Conservation (phyloP, 2,888 invertebrate genomes). For the Coremacera marginata region DNA sequence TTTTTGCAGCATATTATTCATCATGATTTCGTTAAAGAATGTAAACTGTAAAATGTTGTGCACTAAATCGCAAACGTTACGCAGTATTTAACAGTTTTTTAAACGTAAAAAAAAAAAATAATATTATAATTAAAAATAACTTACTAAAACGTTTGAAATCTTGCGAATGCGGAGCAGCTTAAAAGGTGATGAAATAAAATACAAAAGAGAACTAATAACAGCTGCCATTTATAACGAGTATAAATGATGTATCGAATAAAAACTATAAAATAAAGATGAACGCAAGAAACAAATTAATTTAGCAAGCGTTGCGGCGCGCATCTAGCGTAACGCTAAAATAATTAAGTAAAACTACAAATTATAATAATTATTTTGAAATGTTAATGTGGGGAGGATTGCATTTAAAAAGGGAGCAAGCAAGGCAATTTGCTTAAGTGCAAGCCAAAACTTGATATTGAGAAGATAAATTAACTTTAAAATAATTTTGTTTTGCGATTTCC, state of each 20-base stretch:
- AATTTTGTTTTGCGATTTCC: no score
- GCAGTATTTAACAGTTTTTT: slow-evolving; percentile 55
- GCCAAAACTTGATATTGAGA: no score
- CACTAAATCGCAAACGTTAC: slow-evolving; percentile 65
- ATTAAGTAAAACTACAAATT: slow-evolving; percentile 21
- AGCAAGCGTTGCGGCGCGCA: slow-evolving; percentile 16
- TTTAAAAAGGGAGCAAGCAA: no score
- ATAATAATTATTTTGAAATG: slow-evolving; percentile 14
- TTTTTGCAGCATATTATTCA: no score
- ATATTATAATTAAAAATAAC: not conserved
- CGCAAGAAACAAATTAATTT: not conserved
- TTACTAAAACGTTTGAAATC: no score
- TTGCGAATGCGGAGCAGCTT: not conserved
- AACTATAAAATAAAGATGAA: no score
- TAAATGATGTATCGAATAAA: no score
- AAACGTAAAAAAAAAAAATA: not conserved
- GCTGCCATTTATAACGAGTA: not conserved
- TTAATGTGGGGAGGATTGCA: not conserved
- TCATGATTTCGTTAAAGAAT: no score
- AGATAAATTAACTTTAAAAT: no score
- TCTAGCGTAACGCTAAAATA: slow-evolving; percentile 30
- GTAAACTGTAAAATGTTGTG: slow-evolving; percentile 51
- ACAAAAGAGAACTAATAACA: not conserved
- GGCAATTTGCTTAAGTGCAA: no score
- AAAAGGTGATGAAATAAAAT: not conserved